Evolutionary conservation across 2,888 invertebrate genomes (phyloP).

Genomic region (Trissonchulus latispiculum): DNA sequence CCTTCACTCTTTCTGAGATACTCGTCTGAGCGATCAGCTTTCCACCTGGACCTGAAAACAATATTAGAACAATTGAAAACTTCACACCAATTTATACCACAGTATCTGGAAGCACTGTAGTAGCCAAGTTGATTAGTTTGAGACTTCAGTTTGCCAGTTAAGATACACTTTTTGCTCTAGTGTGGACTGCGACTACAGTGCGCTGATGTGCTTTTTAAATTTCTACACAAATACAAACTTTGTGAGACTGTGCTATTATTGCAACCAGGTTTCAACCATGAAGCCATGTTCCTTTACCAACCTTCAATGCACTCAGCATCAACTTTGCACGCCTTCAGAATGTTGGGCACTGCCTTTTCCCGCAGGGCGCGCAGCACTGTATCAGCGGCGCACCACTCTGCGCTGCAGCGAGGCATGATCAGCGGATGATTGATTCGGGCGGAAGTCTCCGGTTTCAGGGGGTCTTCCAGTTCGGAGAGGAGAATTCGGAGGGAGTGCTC

Average conservation of each 20-base stretch:
- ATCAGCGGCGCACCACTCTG: constrained; percentile 6
- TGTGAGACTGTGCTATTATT: no score
- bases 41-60: neutral
- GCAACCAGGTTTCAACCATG: no score
- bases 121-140: no score
- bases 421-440: neutral
- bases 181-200: no score
- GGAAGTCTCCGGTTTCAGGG: neutral
- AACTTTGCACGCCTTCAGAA: neutral
- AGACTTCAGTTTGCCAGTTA: no score
- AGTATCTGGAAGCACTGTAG: no score
- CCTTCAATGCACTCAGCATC: neutral
- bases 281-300: no score
- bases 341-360: neutral
- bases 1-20: neutral
- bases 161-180: no score
- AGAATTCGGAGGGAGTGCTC: constrained; percentile 15
- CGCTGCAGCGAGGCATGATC: neutral
- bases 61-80: no score
- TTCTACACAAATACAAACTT: no score
- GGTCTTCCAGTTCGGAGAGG: neutral
- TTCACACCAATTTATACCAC: no score
- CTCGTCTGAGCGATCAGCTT: neutral
- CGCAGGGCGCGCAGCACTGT: neutral
- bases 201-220: no score